A percentile compares a stretch with the other conserved stretches of the same genome.
Evolutionary conservation across 2,113 vertebrate genomes (phyloP).

Genomic region (Saguinus midas): DNA sequence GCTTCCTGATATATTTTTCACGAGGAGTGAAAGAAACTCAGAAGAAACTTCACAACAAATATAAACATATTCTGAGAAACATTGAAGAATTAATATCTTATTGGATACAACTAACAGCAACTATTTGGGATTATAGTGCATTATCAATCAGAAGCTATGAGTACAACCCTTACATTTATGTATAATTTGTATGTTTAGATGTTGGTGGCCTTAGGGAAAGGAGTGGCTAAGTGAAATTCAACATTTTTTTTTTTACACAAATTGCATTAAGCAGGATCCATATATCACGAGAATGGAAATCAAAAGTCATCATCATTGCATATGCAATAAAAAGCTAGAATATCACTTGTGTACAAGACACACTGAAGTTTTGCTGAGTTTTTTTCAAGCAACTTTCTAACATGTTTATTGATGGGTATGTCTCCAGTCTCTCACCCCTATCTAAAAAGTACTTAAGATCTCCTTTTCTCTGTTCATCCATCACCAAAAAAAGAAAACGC

Average conservation of each 20-base stretch:
- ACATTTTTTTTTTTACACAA: conserved; percentile 11
- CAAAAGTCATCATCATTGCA: background rate
- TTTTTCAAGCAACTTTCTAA: background rate
- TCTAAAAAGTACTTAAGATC: background rate
- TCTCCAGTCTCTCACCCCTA: background rate
- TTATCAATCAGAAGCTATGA: background rate
- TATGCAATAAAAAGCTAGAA: background rate
- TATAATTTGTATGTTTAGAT: background rate
- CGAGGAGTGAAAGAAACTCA: background rate
- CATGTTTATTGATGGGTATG: background rate
- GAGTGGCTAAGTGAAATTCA: conserved; percentile 5
- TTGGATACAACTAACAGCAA: background rate
- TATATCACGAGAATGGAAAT: background rate
- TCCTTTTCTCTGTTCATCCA: background rate
- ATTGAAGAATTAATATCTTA: background rate
- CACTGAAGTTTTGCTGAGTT: background rate
- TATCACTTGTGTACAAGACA: background rate
- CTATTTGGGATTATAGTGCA: background rate
- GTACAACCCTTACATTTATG: background rate
- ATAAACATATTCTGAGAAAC: background rate
- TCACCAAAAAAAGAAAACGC: background rate
- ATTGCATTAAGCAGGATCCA: background rate
- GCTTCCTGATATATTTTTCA: background rate
- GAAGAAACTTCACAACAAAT: conserved; percentile 20
- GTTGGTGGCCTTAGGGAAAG: background rate